phyloP scores from a whole-genome alignment of 2,797 vertebrate species.

The Hyperoplus lanceolatus region DNA sequence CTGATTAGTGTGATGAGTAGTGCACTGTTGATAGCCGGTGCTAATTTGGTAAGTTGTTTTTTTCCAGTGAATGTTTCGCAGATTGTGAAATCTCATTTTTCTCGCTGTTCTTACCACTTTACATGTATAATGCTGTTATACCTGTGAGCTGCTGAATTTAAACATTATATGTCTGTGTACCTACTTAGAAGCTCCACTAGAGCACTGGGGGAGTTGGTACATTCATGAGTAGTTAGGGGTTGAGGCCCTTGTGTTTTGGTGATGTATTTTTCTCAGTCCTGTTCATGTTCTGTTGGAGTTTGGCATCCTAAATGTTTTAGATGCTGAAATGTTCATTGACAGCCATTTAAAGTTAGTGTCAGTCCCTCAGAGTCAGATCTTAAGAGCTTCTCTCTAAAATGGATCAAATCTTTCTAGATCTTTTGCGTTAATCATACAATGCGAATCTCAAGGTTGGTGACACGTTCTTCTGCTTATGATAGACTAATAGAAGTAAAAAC shows the following conservation, averaged over 20 bases:
- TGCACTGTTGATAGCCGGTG: not conserved
- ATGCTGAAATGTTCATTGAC: not conserved
- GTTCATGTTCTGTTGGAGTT: not conserved
- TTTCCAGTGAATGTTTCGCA: conserved; percentile 1
- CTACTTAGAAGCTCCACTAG: conserved; percentile 1
- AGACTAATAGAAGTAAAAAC: not conserved
- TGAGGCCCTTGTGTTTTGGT: not conserved
- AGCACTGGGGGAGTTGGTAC: not conserved
- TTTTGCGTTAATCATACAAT: not conserved
- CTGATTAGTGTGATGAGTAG: conserved; percentile 15
- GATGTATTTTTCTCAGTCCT: not conserved
- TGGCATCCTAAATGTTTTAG: not conserved
- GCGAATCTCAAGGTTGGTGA: not conserved
- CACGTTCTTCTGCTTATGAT: not conserved
- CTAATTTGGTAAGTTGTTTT: conserved; percentile 26
- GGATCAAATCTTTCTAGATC: not conserved
- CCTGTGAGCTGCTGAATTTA: not conserved
- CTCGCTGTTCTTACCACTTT: not conserved
- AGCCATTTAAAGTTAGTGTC: not conserved
- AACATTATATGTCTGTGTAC: conserved; percentile 4
- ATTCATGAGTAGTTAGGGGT: not conserved
- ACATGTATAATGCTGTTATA: conserved; percentile 5
- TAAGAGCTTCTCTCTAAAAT: not conserved
- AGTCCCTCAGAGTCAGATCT: not conserved
- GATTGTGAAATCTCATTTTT: conserved; percentile 12